phyloP scores from a whole-genome alignment of 2,888 invertebrate species.

The Rhagonycha fulva region DNA sequence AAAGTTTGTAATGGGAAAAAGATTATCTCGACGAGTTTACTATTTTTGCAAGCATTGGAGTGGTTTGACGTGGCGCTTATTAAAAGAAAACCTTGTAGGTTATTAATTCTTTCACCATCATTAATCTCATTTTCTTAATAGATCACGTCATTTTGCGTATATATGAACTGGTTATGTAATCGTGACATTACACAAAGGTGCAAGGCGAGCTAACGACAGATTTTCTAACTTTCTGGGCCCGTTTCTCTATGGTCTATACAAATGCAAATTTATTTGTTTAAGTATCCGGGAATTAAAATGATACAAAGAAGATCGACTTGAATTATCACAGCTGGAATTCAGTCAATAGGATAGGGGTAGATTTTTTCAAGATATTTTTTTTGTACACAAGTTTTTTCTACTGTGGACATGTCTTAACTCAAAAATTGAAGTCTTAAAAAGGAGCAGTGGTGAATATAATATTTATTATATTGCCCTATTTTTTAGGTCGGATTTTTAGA shows the following conservation, averaged over 20 bases:
- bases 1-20: not conserved
- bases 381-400: not conserved
- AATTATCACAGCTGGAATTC: not conserved
- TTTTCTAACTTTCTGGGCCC: slow-evolving; percentile 11
- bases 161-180: slow-evolving; percentile 3
- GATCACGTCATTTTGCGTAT: slow-evolving; percentile 5
- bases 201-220: slow-evolving; percentile 5
- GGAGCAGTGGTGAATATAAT: not conserved
- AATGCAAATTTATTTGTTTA: slow-evolving; percentile 6
- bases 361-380: not conserved
- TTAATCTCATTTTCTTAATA: slow-evolving; percentile 9
- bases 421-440: not conserved
- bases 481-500: too few species aligned
- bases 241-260: slow-evolving; percentile 12
- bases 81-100: not conserved
- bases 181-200: not conserved
- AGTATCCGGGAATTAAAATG: slow-evolving; percentile 3
- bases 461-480: not conserved
- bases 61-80: not conserved
- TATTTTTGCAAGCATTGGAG: not conserved
- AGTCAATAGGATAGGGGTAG: not conserved
- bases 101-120: slow-evolving; percentile 1
- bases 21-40: not conserved
- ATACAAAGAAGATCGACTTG: not conserved
- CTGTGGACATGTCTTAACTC: not conserved